These are phyloP conservation scores for Drosophila colorata DNA, from an alignment of 2,888 invertebrate species.

Conservation along the genomic window DNA sequence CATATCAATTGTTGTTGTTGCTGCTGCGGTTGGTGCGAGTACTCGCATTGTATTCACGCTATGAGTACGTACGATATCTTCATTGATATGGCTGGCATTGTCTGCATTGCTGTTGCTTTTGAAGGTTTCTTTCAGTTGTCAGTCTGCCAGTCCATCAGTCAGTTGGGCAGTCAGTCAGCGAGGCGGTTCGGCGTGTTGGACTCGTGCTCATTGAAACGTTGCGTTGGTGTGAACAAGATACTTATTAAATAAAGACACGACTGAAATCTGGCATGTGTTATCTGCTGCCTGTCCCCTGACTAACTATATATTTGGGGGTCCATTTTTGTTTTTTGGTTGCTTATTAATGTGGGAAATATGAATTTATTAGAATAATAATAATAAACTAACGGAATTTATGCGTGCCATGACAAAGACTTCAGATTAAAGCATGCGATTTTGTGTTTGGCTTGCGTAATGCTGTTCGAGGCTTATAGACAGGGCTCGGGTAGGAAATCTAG, in stretches of 20 bases:
- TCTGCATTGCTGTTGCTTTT: slow-evolving; percentile 65
- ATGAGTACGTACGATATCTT: slow-evolving; percentile 58
- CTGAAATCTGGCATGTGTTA: slow-evolving; percentile 27
- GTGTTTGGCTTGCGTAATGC: slow-evolving; percentile 46
- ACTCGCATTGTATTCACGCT: slow-evolving; percentile 43
- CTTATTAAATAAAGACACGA: slow-evolving; percentile 49
- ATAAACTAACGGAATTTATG: slow-evolving; percentile 70
- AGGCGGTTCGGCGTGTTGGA: slow-evolving; percentile 32
- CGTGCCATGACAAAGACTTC: slow-evolving; percentile 60
- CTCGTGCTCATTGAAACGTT: slow-evolving; percentile 60
- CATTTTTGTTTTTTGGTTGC: slow-evolving; percentile 33
- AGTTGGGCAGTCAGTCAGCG: slow-evolving; percentile 38
- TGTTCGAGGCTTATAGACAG: slow-evolving; percentile 25
- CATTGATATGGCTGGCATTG: slow-evolving; percentile 74
- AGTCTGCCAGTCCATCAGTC: slow-evolving; percentile 34
- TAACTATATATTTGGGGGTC: slow-evolving; percentile 36
- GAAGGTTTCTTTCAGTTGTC: slow-evolving; percentile 71
- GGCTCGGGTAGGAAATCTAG: not conserved
- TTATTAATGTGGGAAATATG: slow-evolving; percentile 71
- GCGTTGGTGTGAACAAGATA: slow-evolving; percentile 63
- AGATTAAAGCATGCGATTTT: slow-evolving; percentile 56
- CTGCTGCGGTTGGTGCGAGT: slow-evolving; percentile 30
- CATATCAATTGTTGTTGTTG: slow-evolving; percentile 45
- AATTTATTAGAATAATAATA: slow-evolving; percentile 75
- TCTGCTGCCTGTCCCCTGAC: slow-evolving; percentile 9